Conservation (phyloP, 2,888 invertebrate genomes). For the Bombyx huttoni region DNA sequence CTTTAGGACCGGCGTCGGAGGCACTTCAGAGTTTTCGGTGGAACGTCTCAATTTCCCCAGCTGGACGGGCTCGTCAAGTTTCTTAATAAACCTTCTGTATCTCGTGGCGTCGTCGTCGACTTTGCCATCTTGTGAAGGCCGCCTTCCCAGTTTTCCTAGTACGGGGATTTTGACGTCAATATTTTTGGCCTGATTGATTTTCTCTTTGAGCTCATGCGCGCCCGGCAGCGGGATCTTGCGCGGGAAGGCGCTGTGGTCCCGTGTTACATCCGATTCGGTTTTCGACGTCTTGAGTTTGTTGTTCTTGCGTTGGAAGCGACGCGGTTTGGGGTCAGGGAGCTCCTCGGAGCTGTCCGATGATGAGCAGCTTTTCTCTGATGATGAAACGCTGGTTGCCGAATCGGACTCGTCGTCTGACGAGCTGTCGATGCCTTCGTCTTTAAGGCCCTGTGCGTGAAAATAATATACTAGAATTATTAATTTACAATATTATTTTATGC, state of each 20-base stretch:
- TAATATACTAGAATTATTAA: background rate
- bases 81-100: slow-evolving; percentile 39
- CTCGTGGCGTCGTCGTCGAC: slow-evolving; percentile 41
- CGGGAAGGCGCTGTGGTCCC: slow-evolving; percentile 34
- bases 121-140: slow-evolving; percentile 42
- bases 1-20: slow-evolving; percentile 38
- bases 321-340: slow-evolving; percentile 40
- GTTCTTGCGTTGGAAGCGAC: slow-evolving; percentile 51
- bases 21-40: slow-evolving; percentile 35
- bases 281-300: slow-evolving; percentile 56
- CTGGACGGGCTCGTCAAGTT: slow-evolving; percentile 51
- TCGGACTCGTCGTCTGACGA: slow-evolving; percentile 64
- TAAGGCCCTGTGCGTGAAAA: slow-evolving; percentile 47
- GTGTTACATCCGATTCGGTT: slow-evolving; percentile 58
- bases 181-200: slow-evolving; percentile 44
- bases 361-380: slow-evolving; percentile 62
- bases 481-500: background rate
- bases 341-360: slow-evolving; percentile 63
- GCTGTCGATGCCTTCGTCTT: slow-evolving; percentile 69
- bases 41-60: slow-evolving; percentile 50
- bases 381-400: slow-evolving; percentile 54
- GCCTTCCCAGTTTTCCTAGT: slow-evolving; percentile 46
- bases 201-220: slow-evolving; percentile 35
- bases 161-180: slow-evolving; percentile 42
- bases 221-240: slow-evolving; percentile 29